Evolutionary conservation across 1,140 invertebrate species (phyloP), one percentile per base, ranked within the genome.

Genomic region (Drosophila serrata): DNA sequence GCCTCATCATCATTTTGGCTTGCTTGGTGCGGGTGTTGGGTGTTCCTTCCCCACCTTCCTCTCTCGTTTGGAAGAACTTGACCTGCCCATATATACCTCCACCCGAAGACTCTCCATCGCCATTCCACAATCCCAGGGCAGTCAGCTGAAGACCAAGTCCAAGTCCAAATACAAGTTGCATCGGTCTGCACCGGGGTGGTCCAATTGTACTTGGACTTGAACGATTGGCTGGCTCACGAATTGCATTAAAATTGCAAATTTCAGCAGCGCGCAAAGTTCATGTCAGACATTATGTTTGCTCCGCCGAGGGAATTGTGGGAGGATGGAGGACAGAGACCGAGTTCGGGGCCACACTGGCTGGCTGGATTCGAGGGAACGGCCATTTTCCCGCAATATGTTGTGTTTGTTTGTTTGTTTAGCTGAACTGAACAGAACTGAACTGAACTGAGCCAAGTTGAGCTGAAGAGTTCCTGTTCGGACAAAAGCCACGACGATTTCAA

Each of bases 191-290:
- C 60, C 84, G 84, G 84, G 84, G 84, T 87, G 84, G 84, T 88
- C 84, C 84, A 87, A 87, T 87, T 87, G 84, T 87, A 88, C 84
- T 88, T 87, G 80, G 84, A 87, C 80, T 87, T 87, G 84, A 87
- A 87, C 84, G 84, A 87, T 87, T 87, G 84, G 85, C 65, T 75
- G 69, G 65, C 90, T 91, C 90, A 91, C 90, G 90, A 91, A 91
- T 91, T 91, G 90, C 90, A 91, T 91, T 91, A 91, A 91, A 91
- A 91, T 90, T 91, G 90, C 85, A 91, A 91, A 91, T 91, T 91
- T 91, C 82, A 91, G 84, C 84, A 88, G 88, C 81, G 81, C 81
- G 79, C 84, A 91, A 82, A 91, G 90, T 91, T 91, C 90, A 91
- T 91, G 88, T 91, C 81, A 79, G 79, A 86, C 87, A 88, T 87